These are phyloP conservation scores for Bradypus variegatus DNA, from an alignment of 2,797 vertebrate genomes.

Conservation along the genomic window DNA sequence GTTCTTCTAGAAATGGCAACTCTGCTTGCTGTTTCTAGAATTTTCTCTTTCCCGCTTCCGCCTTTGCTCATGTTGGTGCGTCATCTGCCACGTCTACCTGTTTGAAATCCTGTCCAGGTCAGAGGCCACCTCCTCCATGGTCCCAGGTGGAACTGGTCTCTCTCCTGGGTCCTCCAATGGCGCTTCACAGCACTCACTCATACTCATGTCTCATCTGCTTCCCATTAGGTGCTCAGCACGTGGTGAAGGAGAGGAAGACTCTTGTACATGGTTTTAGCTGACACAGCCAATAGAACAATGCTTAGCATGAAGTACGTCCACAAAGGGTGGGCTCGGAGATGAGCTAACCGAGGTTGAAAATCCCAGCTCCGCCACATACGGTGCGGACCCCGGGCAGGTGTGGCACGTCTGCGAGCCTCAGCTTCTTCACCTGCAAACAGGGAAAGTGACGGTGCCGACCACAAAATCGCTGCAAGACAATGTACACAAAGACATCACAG, in stretches of 20 bases:
- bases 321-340: not conserved
- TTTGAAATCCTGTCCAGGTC: not conserved
- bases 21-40: not conserved
- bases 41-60: not conserved
- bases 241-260: not conserved
- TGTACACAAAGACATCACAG: not conserved
- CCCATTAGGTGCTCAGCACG: not conserved
- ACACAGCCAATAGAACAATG: not conserved
- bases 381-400: not conserved
- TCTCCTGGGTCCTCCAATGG: not conserved
- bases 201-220: not conserved
- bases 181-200: not conserved
- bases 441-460: not conserved
- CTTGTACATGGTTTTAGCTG: not conserved
- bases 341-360: too few species aligned
- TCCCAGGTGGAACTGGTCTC: not conserved
- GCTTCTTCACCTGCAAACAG: not conserved
- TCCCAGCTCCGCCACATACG: not conserved
- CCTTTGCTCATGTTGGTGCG: not conserved
- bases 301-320: not conserved
- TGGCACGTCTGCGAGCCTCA: not conserved
- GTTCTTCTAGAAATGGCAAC: not conserved
- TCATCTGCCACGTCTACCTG: not conserved
- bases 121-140: not conserved
- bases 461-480: accelerated